Evolutionary conservation across 92 coral and sea anemone genomes (phyloP), one percentile per base, ranked within the genome.

Genomic region (Desmophyllum pertusum): DNA sequence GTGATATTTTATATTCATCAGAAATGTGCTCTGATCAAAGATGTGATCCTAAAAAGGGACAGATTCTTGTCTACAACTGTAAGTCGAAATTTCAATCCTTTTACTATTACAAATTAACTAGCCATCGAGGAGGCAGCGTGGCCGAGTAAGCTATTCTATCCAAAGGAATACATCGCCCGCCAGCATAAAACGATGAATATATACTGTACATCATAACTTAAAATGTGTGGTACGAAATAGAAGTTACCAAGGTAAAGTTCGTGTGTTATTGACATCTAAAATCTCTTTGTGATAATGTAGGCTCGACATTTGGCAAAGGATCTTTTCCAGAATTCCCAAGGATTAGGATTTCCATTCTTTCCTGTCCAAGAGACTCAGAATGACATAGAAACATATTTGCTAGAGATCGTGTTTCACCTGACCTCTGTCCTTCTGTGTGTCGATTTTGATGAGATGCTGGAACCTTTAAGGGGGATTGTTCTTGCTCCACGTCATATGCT

Each of bases 341-440:
- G 23, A 10, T 18, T 10, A 21, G 55, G 48, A n/a, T 52, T 71
- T 59, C 70, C 70, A 13, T 41, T 70, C 33, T 23, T 70, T 21
- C 39, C 42, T 0, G 57, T 70, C 15, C 29, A 40, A 17, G 69
- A 55, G 29, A 59, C 35, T 9, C 53, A 40, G 25, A 52, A 39
- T 11, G 71, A 53, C 27, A 30, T 73, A 53, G 85, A 84, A 30
- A 64, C 38, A 23, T 78, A 81, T 38, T 45, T 89, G 79, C 37
- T 79, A 3, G 88, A 89, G 86, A 65, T 89, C 19, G 31, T 84
- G 38, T 30, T 89, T 43, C 92, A 89, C 36, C 82, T 59, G 35
- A 75, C 89, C 48, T 43, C 80, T 52, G 79, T 89, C 55, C 55
- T 89, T 33, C 79, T 23, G 38, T 81, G 86, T 21, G 43, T 71